Percentiles rank a stretch among this genome's conserved stretches.
These are phyloP conservation scores for Hyalella azteca DNA, from an alignment of 2,888 invertebrate genomes.

Conservation along the genomic window DNA sequence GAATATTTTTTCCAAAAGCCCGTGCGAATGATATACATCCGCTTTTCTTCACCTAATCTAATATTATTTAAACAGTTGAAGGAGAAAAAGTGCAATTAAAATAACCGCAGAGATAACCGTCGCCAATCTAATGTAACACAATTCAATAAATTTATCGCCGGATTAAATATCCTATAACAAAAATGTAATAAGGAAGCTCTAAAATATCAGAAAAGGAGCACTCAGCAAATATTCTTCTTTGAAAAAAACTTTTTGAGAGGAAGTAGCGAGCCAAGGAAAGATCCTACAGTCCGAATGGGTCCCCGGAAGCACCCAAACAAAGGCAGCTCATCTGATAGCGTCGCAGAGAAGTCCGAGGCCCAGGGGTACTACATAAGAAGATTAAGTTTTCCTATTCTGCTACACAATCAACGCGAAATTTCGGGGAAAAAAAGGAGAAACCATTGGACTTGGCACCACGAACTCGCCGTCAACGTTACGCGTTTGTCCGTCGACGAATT, in stretches of 20 bases:
- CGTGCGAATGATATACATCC: no score
- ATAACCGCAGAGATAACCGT: no score
- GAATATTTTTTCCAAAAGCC: no score
- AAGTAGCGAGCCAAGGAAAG: background rate
- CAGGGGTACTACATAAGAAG: slow-evolving; percentile 9
- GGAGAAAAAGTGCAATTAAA: no score
- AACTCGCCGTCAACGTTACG: no score
- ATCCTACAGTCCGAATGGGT: slow-evolving; percentile 12
- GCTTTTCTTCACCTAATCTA: no score
- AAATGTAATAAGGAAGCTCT: no score
- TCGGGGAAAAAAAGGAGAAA: slow-evolving; percentile 16
- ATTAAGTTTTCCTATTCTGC: slow-evolving; percentile 34
- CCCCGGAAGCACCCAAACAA: background rate
- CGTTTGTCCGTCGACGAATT: background rate
- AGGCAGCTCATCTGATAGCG: slow-evolving; percentile 28
- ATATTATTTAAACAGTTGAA: no score
- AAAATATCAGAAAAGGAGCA: background rate
- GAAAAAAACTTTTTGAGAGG: background rate
- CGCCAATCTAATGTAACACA: no score
- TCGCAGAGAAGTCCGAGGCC: background rate
- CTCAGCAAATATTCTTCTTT: background rate
- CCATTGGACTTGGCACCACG: background rate
- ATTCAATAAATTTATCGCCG: no score
- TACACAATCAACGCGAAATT: slow-evolving; percentile 20
- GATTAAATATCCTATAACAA: no score